These are phyloP conservation scores for Lasioglossum malachurum DNA, from an alignment of 2,888 invertebrate species.

Conservation along the genomic window DNA sequence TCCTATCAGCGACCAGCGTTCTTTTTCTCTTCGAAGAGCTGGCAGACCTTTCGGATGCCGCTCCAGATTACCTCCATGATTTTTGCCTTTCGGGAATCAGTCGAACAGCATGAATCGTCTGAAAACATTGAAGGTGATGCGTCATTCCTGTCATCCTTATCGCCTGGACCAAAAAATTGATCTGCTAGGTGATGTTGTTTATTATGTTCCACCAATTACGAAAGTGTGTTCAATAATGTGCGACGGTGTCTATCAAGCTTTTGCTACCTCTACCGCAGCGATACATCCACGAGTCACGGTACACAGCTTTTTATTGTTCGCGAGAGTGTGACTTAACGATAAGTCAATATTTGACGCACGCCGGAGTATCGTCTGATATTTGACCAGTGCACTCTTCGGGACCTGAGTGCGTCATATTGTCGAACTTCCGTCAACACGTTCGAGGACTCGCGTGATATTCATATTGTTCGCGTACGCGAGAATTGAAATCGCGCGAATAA, in stretches of 20 bases:
- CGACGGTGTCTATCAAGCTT: not conserved
- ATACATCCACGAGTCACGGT: not conserved
- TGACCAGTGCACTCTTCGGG: accelerated
- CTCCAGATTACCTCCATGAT: not conserved
- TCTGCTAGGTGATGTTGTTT: not conserved
- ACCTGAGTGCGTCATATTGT: not conserved
- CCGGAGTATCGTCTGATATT: not conserved
- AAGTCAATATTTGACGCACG: not conserved
- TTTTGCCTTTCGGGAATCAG: not conserved
- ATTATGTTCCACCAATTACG: not conserved
- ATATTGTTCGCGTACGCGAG: not conserved
- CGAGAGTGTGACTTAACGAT: not conserved
- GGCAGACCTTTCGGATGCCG: not conserved
- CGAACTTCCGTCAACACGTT: not conserved
- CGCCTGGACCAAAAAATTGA: not conserved
- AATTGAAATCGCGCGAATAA: not conserved
- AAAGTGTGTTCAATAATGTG: not conserved
- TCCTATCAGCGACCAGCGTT: not conserved
- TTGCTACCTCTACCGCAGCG: not conserved
- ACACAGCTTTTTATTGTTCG: not conserved
- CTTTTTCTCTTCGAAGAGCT: not conserved
- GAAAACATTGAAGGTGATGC: not conserved
- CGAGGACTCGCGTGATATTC: not conserved
- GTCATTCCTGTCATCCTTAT: not conserved
- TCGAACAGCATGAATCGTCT: not conserved